Base-by-base conservation (phyloP, 2,113 vertebrate species). In the Lepus timidus region DNA sequence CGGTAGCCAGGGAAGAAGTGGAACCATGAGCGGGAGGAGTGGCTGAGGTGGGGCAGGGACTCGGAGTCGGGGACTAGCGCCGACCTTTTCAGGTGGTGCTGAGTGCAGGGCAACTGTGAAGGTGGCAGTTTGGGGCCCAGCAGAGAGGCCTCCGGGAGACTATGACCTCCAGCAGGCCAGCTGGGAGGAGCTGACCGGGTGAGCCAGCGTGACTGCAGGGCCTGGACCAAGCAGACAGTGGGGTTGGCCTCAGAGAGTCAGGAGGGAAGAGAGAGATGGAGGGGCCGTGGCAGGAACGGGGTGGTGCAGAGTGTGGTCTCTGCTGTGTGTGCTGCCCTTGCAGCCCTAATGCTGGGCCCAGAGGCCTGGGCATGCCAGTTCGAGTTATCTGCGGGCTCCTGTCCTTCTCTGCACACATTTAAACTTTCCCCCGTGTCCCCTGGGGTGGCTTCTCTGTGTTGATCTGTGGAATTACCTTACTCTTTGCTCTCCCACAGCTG, bases 151-250 rank as follows among this genome's bases (percentile, higher is more conserved):
- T 31, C 25, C 25, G 7, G n/a, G 39, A 29, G 20, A 64, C 44
- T 27, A 2, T 8, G 20, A 29, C 0, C 1, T 19, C 10, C 31
- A 10, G 3, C 22, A 65, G 75, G 39, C 13, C 9, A 10, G 6
- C 23, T 0, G 49, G 67, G 49, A 51, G 75, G 22, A 4, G 2
- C 20, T 16, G 2, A 9, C 9, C 49, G 55, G 11, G 9, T 12
- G 19, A 51, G 4, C 25, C 22, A 6, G 52, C 16, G 0, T 22
- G 23, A 1, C n/a, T n/a, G 25, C 36, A 19, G 61, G 71, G 11
- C 6, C 9, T 23, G 12, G 82, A 29, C 49, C 19, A 25, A n/a
- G 68, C 64, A 22, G 11, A 13, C 7, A 25, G 19, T 55, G 23
- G 31, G 29, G 5, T 12, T 12, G 49, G 6, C 12, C 39, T 17